Conservation (phyloP, 2,888 invertebrate genomes). For the Chloromyia formosa region DNA sequence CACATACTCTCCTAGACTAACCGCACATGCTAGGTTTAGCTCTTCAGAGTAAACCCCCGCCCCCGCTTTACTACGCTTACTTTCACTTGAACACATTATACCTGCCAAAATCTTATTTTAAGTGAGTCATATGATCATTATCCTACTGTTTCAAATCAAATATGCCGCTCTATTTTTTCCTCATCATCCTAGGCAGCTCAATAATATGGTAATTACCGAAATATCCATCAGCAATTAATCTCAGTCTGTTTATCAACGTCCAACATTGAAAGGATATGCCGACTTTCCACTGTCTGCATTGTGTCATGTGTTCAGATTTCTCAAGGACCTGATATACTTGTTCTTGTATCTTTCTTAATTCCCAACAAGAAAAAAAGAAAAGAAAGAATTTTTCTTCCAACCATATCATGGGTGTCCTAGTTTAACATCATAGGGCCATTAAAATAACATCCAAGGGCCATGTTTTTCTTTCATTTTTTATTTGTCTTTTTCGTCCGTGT, state of each 20-base stretch:
- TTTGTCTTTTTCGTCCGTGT: constrained; percentile 4
- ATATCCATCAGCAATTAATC: constrained; percentile 50
- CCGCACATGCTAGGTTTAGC: no score
- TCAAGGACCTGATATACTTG: constrained; percentile 25
- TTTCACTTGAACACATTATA: no score
- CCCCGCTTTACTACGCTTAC: no score
- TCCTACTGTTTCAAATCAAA: no score
- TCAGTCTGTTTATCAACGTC: constrained; percentile 45
- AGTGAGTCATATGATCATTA: no score
- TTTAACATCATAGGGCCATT: constrained; percentile 36
- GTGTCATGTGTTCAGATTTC: constrained; percentile 8
- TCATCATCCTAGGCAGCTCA: neutral
- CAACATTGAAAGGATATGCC: constrained; percentile 7
- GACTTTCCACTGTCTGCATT: neutral
- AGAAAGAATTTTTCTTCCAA: constrained; percentile 4
- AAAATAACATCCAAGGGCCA: constrained; percentile 35
- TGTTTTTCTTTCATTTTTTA: constrained; percentile 5
- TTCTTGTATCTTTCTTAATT: constrained; percentile 7
- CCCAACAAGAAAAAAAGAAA: neutral
- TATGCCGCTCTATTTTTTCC: no score
- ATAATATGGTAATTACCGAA: constrained; percentile 48
- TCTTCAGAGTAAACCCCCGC: no score
- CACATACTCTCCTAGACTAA: no score
- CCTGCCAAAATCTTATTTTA: no score
- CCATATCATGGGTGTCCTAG: constrained; percentile 41